Evolutionary conservation across 2,888 invertebrate species (phyloP), one percentile per base, ranked within the genome.

Genomic region (Ellobium chinense): DNA sequence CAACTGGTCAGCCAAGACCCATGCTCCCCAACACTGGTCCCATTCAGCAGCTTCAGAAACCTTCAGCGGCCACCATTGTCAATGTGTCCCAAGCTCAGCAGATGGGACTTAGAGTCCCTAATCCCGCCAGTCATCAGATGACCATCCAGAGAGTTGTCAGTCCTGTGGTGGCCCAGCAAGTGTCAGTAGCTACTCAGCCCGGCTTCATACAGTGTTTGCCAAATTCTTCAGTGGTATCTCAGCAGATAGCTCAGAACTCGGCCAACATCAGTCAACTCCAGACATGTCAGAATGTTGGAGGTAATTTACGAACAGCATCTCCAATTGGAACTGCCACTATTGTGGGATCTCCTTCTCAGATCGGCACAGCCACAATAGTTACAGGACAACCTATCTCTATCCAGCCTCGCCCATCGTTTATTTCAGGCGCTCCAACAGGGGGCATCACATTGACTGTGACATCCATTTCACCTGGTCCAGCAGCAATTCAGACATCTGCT

Each of bases 371-470:
- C 21, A 70, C 78, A 9, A 24, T 72, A 24, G 39, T 78, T 46
- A 31, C 62, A 24, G 78, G 78, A 37, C 78, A 78, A 56, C 72
- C 72, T 18, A 65, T 78, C 14, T 62, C 78, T 58, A 69, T 78
- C n/a, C 78, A 78, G 29, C 78, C 78, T 27, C 69, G 78, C 3
- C 78, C 72, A 14, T 31, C 70, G 21, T 68, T 68, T 24, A 72
- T 78, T 21, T 24, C 78, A 36, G 70, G 78, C n/a, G 21, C 65
- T 4, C 63, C 68, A 14, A 29, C 78, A 12, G 37, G 65, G 5
- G 69, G 60, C 27, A 63, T 78, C 36, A 78, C 78, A n/a, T 56
- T 78, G 24, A 78, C 78, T 63, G 78, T 78, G 34, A 72, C 78
- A 21, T 78, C 72, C 31, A 65, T 78, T 24, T 69, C 78, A 21